Base-by-base conservation (phyloP, 2,888 invertebrate species). In the Copidosoma aretas region DNA sequence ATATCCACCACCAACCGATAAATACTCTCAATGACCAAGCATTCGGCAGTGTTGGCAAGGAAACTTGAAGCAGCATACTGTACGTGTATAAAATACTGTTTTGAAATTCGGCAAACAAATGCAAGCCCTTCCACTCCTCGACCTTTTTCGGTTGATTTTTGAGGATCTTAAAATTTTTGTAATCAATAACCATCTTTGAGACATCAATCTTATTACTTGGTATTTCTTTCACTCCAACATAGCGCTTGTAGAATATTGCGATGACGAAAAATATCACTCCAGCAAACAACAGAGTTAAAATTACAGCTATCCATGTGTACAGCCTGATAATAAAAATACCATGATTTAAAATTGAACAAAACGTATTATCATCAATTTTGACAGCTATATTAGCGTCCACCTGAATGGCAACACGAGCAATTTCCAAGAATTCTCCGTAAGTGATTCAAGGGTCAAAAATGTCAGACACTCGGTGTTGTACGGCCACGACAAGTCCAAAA, bases 1-100 rank as follows among this genome's bases (percentile, higher is more conserved):
- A 95, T 1, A 94, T 82, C 93, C 93, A 94, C 84, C 93, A 94
- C 91, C 93, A 94, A 0, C 94, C 94, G 1, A 93, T 93, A 17
- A 94, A 85, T 39, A 94, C 85, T 46, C 94, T 86, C 53, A 94
- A 85, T 0, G 94, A 91, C 93, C 94, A 94, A 19, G 91, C 92
- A 19, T 87, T 86, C 0, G 94, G 93, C 74, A 93, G 85, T 77
- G 88, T 89, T 0, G 94, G 93, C 66, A 94, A 79, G 0, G 93
- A 91, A 32, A 94, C 91, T 72, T 92, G 89, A 10, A 94, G 84
- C 59, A 93, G 81, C 93, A 94, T 94, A 75, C 93, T 91, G 77
- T 90, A 93, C 0, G 93, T 92, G 75, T 93, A 91, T 17, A 94
- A 84, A 71, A 92, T 87, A 79, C 93, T 92, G 81, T 92, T 92